Evolutionary conservation across 2,113 vertebrate genomes (phyloP).

Genomic region (Cercopithecus mona): DNA sequence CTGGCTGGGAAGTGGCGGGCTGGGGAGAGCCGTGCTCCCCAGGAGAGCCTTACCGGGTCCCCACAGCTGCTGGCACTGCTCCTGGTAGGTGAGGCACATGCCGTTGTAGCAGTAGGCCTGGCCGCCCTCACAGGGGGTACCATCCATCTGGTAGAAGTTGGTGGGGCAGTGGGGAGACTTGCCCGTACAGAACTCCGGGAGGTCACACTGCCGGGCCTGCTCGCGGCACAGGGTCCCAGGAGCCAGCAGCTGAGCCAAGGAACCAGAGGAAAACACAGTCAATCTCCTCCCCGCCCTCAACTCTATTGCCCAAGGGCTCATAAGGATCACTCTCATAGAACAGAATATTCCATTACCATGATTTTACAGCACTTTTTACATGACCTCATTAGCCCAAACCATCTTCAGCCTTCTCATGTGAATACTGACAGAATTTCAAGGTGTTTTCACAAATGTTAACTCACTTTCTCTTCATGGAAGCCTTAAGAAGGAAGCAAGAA

Average conservation of each 20-base stretch:
- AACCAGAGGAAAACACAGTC: background rate
- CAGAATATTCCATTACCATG: background rate
- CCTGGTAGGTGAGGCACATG: slow-evolving; percentile 95
- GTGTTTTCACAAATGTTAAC: background rate
- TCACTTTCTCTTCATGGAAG: background rate
- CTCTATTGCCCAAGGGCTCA: background rate
- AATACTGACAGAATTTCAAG: background rate
- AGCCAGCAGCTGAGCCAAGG: slow-evolving; percentile 87
- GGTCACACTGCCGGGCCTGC: slow-evolving; percentile 90
- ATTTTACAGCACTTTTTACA: background rate
- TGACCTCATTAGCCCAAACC: background rate
- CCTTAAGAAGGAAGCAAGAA: background rate
- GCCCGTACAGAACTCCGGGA: slow-evolving; percentile 95
- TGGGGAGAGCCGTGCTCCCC: accelerated
- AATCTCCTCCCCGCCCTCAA: background rate
- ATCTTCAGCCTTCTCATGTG: background rate
- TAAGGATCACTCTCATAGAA: background rate
- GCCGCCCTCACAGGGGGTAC: slow-evolving; percentile 87
- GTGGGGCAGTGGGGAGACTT: slow-evolving; percentile 91
- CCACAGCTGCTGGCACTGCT: slow-evolving; percentile 96
- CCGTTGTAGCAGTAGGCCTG: slow-evolving; percentile 96
- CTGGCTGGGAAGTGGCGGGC: background rate
- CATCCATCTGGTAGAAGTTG: slow-evolving; percentile 95
- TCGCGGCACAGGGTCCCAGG: slow-evolving; percentile 91
- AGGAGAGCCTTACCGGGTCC: slow-evolving; percentile 85